Base-by-base conservation (phyloP, 2,797 vertebrate genomes). In the Falco cherrug region DNA sequence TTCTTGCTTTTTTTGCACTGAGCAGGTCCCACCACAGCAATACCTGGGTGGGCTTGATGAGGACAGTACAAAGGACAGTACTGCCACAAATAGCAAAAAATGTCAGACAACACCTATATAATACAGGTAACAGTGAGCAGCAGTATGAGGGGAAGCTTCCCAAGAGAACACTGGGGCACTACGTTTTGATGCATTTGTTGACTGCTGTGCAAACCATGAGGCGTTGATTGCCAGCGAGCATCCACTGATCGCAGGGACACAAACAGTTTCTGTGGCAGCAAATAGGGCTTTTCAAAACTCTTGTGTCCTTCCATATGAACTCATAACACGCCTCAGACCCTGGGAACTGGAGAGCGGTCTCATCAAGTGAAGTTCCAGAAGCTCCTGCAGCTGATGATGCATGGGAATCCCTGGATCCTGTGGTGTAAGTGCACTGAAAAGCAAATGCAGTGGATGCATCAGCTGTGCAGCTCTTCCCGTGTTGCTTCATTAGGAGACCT, bases 191-290 rank as follows among this genome's bases (percentile, higher is more conserved):
- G n/a, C 20, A 8, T 64, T 83, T 7, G 3, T 54, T 50, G 28
- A 35, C 29, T 2, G 2, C 35, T 48, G 13, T 7, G n/a, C 8
- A 6, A 16, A 50, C 37, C 19, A 7, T 7, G 15, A 77, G 57
- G 22, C 0, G 2, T 7, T n/a, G 47, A 25, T 48, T 26, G 24
- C n/a, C 22, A 10, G 22, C 6, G 2, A 14, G 50, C 25, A n/a
- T n/a, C 5, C 2, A 37, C 37, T 22, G 43, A 21, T 26, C 15
- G 25, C 31, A 22, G 76, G 39, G 43, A n/a, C n/a, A 16, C 2
- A 1, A 21, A 8, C 4, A 2, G 35, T 53, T 76, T 22, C 29
- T 33, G 47, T 35, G n/a, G 29, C 61, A 39, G 48, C 39, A 35
- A 13, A 37, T 9, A 26, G 3, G 37, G 22, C 41, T 39, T 54